These are phyloP conservation scores for Psix sp. DNA, from an alignment of 1,140 invertebrate species.

Conservation along the genomic window DNA sequence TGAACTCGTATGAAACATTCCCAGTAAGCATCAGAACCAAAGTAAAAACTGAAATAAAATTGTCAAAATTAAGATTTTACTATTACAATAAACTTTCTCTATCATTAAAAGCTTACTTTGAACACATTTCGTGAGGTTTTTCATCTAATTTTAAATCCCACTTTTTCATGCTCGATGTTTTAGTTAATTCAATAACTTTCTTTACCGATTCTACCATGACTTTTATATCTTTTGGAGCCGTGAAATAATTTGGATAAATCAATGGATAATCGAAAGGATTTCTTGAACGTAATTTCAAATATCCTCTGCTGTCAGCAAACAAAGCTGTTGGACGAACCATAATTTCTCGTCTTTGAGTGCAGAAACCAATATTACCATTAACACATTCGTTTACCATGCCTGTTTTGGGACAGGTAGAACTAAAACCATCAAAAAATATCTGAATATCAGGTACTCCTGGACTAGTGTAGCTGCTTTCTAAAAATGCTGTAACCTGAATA, in stretches of 20 bases:
- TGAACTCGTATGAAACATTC: slow-evolving; percentile 72
- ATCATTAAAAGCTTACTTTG: slow-evolving; percentile 44
- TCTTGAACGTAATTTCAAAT: slow-evolving; percentile 73
- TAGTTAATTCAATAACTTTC: slow-evolving; percentile 67
- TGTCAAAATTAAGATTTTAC: slow-evolving; percentile 5
- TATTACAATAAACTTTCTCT: neutral
- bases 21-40: slow-evolving; percentile 78
- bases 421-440: slow-evolving; percentile 75
- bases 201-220: slow-evolving; percentile 76
- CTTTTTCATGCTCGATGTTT: slow-evolving; percentile 73
- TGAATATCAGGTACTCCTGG: slow-evolving; percentile 68
- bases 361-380: slow-evolving; percentile 59
- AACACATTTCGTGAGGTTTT: slow-evolving; percentile 64
- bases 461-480: slow-evolving; percentile 67
- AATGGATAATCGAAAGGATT: slow-evolving; percentile 81
- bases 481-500: slow-evolving; percentile 70
- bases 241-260: slow-evolving; percentile 83
- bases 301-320: slow-evolving; percentile 63
- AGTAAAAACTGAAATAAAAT: slow-evolving; percentile 65
- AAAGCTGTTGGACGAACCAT: slow-evolving; percentile 69
- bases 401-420: slow-evolving; percentile 67
- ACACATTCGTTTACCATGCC: slow-evolving; percentile 69
- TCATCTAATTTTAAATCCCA: slow-evolving; percentile 75
- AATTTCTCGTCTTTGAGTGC: slow-evolving; percentile 66
- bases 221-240: slow-evolving; percentile 75